These are phyloP conservation scores for Morone saxatilis DNA, from an alignment of 2,113 vertebrate species.

Conservation along the genomic window DNA sequence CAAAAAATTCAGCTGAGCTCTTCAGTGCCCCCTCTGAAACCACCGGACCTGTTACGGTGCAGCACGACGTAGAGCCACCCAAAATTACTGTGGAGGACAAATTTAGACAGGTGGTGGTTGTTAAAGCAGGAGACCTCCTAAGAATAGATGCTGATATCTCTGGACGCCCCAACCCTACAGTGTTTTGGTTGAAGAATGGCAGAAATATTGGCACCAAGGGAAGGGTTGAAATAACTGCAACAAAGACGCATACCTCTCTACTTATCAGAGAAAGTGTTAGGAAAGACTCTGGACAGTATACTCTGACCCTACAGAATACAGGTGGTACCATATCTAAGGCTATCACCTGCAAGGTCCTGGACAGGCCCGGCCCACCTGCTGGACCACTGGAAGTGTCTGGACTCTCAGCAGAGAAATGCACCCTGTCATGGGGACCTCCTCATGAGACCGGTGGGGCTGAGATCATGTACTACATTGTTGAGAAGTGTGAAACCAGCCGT, in stretches of 20 bases:
- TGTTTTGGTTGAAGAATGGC: constrained; percentile 96
- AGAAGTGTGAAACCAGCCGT: constrained; percentile 98
- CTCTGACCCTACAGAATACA: constrained; percentile 93
- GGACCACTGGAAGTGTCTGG: constrained; percentile 92
- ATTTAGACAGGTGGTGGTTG: constrained; percentile 90
- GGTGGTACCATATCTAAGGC: constrained; percentile 90
- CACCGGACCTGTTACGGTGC: constrained; percentile 94
- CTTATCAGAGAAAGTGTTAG: constrained; percentile 92
- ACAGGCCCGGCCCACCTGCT: constrained; percentile 94
- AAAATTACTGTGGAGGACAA: constrained; percentile 94
- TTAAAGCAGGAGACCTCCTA: constrained; percentile 95
- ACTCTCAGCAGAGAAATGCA: constrained; percentile 94
- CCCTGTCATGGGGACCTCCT: constrained; percentile 93
- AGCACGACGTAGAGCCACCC: constrained; percentile 95
- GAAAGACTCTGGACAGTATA: constrained; percentile 95
- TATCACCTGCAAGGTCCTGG: constrained; percentile 96
- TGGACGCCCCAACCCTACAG: constrained; percentile 92
- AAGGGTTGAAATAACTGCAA: constrained; percentile 91
- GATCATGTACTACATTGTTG: constrained; percentile 94
- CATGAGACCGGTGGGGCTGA: constrained; percentile 96
- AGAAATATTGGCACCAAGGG: constrained; percentile 93
- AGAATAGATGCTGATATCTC: constrained; percentile 94
- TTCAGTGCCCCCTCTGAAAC: constrained; percentile 94
- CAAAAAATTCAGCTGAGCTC: constrained; percentile 94
- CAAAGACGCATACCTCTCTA: constrained; percentile 87